Evolutionary conservation across 2,113 vertebrate species (phyloP).

Genomic region (Oreamnos americanus): DNA sequence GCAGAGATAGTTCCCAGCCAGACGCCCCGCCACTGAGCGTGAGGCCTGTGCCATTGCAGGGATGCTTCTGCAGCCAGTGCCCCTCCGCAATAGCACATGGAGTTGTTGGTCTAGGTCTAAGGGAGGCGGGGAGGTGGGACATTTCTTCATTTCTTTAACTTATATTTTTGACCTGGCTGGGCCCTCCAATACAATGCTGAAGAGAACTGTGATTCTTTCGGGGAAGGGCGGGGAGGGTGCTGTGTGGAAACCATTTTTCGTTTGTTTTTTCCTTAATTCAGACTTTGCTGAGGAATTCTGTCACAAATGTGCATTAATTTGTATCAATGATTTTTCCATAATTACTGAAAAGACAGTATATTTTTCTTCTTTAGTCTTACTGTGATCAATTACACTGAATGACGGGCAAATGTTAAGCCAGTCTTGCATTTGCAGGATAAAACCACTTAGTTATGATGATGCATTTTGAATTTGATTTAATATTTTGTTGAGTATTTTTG

Average conservation of each 20-base stretch:
- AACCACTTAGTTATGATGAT: background rate
- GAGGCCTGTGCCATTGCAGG: background rate
- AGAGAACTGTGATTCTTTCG: accelerated
- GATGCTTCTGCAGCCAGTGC: background rate
- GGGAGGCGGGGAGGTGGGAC: background rate
- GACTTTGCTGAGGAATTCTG: background rate
- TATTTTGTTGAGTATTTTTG: background rate
- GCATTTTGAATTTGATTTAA: background rate
- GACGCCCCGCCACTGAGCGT: accelerated
- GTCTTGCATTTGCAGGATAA: background rate
- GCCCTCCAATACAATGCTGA: background rate
- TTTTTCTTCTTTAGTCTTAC: background rate
- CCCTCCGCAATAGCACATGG: accelerated
- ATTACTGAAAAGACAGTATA: background rate
- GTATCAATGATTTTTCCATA: background rate
- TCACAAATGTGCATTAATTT: background rate
- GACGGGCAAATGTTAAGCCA: background rate
- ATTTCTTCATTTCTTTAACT: background rate
- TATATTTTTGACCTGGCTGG: background rate
- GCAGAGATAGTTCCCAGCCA: background rate
- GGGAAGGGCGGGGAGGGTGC: accelerated
- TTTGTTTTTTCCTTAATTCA: background rate
- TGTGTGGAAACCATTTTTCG: background rate
- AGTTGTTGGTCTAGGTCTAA: background rate
- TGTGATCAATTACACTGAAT: background rate